These are phyloP conservation scores for Netelia inedita DNA, from an alignment of 2,888 invertebrate genomes.

Conservation along the genomic window DNA sequence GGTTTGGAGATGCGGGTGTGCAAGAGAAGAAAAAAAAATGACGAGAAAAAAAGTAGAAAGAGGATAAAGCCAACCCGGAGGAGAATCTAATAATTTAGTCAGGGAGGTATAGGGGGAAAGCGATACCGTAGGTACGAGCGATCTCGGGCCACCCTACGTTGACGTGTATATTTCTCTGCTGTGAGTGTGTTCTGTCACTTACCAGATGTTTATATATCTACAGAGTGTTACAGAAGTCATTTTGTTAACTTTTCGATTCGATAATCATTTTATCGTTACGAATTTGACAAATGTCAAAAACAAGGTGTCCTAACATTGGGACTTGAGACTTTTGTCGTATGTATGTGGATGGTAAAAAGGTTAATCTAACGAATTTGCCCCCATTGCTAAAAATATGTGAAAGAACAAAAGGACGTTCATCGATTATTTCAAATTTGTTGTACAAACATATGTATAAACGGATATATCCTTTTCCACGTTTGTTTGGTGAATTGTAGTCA, in stretches of 20 bases:
- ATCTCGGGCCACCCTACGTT: neutral
- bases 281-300: no score
- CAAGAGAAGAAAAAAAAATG: constrained; percentile 25
- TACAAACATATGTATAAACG: neutral
- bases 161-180: constrained; percentile 22
- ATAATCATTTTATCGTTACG: no score
- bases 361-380: neutral
- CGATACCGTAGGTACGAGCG: constrained; percentile 48
- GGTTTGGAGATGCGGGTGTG: constrained; percentile 48
- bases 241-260: no score
- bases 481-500: constrained; percentile 37
- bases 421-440: neutral
- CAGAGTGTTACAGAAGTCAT: no score
- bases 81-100: constrained; percentile 77
- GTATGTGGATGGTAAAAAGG: neutral
- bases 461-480: constrained; percentile 80
- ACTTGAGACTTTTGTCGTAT: no score
- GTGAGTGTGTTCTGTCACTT: constrained; percentile 11
- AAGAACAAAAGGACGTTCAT: constrained; percentile 70
- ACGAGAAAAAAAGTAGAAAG: constrained; percentile 21
- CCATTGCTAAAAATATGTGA: constrained; percentile 3
- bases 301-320: no score
- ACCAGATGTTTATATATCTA: no score
- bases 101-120: constrained; percentile 50
- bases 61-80: constrained; percentile 61